Evolutionary conservation across 2,113 vertebrate genomes (phyloP), one percentile per base, ranked within the genome.

Genomic region (rabbit (Oryctolagus cuniculus)): DNA sequence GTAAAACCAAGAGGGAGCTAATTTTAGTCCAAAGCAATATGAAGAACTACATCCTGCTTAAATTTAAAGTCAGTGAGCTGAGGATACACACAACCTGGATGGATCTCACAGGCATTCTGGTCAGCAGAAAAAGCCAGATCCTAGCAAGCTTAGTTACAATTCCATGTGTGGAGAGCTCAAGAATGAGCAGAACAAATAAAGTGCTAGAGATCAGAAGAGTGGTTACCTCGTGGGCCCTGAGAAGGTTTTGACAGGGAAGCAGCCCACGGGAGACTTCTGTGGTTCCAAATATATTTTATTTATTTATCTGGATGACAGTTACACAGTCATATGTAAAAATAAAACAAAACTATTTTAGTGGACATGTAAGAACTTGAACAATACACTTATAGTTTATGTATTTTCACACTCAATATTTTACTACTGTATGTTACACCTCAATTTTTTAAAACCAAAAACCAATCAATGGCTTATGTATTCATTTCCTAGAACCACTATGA

Each of bases 1-100:
- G 36, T 70, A 90, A 96, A 75, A 58, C 17, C 15, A 85, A 93
- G 64, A 86, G n/a, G 53, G 5, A 79, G 34, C 21, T 70, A 16
- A 91, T 66, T 89, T 94, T 63, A 75, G n/a, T 77, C 63, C 69
- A 53, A 53, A 93, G 79, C 22, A 75, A 8, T 51, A 29, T 5
- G n/a, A 24, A 96, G 3, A 73, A 51, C 21, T 49, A 21, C 61
- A 10, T 74, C 55, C 66, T 83, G 69, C 64, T 85, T 79, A 75
- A 77, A 16, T 75, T 22, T 77, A 63, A 95, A 91, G 49, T 74
- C 64, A 84, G 22, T 49, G 29, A 90, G 55, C 16, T 6, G 4
- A 22, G 61, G 19, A 25, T 15, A 63, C 5, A 64, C 15, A 89
- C 58, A 81, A 44, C 2, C 17, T 64, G 70, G 64, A 36, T 85